Percentiles rank a stretch among this genome's conserved stretches.
Evolutionary conservation across 2,888 invertebrate species (phyloP).

Genomic region (Drosophila merina): DNA sequence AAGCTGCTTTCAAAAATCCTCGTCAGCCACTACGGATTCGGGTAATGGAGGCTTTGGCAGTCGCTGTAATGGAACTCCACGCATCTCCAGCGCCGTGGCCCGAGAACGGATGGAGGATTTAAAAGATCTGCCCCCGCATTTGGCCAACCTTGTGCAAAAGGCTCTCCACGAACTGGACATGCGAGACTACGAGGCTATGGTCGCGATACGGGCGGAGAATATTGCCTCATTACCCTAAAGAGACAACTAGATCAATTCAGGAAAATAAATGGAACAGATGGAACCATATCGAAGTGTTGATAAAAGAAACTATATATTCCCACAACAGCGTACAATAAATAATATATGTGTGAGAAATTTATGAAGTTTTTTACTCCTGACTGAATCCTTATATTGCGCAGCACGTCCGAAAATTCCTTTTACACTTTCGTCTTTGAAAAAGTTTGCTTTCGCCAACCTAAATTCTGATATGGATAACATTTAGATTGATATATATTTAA

Average conservation of each 20-base stretch:
- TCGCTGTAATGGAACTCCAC: slow-evolving; percentile 48
- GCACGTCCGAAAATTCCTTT: no score
- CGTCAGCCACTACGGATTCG: slow-evolving; percentile 78
- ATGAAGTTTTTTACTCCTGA: background rate
- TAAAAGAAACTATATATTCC: slow-evolving; percentile 27
- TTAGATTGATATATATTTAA: no score
- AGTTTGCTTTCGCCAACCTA: no score
- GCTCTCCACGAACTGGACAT: slow-evolving; percentile 84
- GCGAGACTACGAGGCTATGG: slow-evolving; percentile 81
- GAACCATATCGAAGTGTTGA: slow-evolving; percentile 37
- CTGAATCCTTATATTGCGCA: background rate
- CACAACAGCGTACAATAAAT: slow-evolving; percentile 42
- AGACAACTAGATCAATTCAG: slow-evolving; percentile 39
- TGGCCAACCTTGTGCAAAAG: slow-evolving; percentile 87
- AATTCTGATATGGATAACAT: background rate
- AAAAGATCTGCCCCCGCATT: slow-evolving; percentile 86
- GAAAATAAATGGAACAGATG: slow-evolving; percentile 6
- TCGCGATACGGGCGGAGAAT: slow-evolving; percentile 65
- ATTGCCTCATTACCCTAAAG: slow-evolving; percentile 39
- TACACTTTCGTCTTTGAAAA: no score
- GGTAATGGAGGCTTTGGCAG: slow-evolving; percentile 60
- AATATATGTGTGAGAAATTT: background rate
- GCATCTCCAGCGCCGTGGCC: slow-evolving; percentile 79
- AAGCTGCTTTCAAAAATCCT: slow-evolving; percentile 73
- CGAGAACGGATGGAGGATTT: slow-evolving; percentile 84